Evolutionary conservation across 1,140 invertebrate genomes (phyloP).

Genomic region (Drosophila leontia): DNA sequence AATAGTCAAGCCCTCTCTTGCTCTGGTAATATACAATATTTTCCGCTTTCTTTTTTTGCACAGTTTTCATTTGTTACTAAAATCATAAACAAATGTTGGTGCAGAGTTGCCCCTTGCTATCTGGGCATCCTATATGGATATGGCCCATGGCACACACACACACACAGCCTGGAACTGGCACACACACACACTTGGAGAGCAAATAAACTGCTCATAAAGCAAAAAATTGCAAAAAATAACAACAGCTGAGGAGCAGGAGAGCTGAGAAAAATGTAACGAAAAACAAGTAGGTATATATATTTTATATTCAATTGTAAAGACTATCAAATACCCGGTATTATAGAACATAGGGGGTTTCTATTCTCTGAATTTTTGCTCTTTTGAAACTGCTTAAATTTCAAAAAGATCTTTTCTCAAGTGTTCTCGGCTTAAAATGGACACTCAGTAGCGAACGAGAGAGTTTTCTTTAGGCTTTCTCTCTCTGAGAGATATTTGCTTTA

Average conservation of each 20-base stretch:
- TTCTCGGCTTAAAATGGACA: too few relatives aligned
- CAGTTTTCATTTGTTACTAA: conserved; percentile 81
- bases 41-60: conserved; percentile 68
- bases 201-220: conserved; percentile 83
- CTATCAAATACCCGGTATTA: background rate
- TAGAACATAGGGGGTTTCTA: background rate
- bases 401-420: too few relatives aligned
- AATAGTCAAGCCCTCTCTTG: conserved; percentile 65
- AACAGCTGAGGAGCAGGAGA: conserved; percentile 31
- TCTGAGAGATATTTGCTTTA: too few relatives aligned
- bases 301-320: background rate
- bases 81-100: conserved; percentile 64
- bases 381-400: background rate
- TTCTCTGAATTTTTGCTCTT: background rate
- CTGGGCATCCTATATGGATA: conserved; percentile 44
- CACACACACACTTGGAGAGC: conserved; percentile 31
- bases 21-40: conserved; percentile 74
- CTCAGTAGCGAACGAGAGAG: background rate
- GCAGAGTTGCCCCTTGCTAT: conserved; percentile 48
- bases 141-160: conserved; percentile 43
- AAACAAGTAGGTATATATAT: conserved; percentile 14
- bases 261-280: conserved; percentile 21
- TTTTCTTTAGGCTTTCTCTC: too few relatives aligned
- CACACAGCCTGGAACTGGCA: conserved; percentile 24
- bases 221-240: conserved; percentile 66